A percentile compares a stretch with the other conserved stretches of the same genome.
Conservation (phyloP, 2,113 vertebrate species). For the Acanthisitta chloris region DNA sequence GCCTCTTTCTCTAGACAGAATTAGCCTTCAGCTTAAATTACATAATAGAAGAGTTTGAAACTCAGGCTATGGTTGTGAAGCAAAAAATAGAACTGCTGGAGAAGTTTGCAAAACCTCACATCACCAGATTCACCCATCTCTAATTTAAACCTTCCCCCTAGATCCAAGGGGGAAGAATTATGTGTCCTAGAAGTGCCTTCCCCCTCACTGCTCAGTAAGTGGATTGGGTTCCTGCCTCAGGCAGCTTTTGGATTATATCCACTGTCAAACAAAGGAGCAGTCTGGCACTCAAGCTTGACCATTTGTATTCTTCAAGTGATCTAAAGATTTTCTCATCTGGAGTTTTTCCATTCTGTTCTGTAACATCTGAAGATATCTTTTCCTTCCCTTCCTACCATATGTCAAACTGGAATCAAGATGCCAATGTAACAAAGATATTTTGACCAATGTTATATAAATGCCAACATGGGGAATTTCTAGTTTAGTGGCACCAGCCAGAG, state of each 20-base stretch:
- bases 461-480: neutral
- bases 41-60: neutral
- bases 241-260: conserved; percentile 5
- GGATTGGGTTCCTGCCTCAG: conserved; percentile 11
- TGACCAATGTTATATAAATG: neutral
- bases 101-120: conserved; percentile 5
- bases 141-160: neutral
- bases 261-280: conserved; percentile 14
- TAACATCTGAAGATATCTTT: neutral
- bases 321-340: neutral
- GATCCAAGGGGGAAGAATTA: neutral
- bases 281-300: neutral
- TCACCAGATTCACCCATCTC: neutral
- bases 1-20: neutral
- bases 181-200: neutral
- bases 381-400: neutral
- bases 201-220: neutral
- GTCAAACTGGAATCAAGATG: neutral
- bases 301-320: neutral
- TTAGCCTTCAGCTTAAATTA: neutral
- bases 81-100: neutral
- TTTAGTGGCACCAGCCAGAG: neutral
- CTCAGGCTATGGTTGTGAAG: neutral
- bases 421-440: neutral
- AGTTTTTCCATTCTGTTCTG: conserved; percentile 6